These are phyloP conservation scores for Cepaea nemoralis DNA, from an alignment of 1,140 invertebrate species.

Conservation along the genomic window DNA sequence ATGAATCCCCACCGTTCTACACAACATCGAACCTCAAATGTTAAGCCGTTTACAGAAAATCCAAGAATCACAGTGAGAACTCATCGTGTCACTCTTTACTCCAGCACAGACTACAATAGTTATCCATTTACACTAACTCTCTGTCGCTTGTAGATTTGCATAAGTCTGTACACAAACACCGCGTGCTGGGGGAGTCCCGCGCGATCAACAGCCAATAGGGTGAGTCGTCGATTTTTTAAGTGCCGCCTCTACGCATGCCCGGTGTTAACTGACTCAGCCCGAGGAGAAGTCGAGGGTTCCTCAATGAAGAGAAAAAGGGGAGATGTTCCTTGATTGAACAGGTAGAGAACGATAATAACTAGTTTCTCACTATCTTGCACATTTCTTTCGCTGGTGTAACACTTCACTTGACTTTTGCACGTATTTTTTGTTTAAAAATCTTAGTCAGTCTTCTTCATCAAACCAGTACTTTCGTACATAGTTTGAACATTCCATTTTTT, in stretches of 20 bases:
- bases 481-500: no score
- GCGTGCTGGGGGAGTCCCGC: background rate
- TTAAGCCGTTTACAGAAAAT: background rate
- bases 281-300: no score
- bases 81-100: background rate
- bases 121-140: background rate
- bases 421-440: no score
- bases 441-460: no score
- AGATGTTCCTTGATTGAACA: no score
- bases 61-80: background rate
- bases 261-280: background rate
- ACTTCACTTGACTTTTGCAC: no score
- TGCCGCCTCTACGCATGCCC: conserved; percentile 18
- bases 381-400: no score
- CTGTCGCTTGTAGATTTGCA: conserved; percentile 20
- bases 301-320: no score
- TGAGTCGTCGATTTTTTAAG: background rate
- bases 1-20: background rate
- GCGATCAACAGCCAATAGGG: conserved; percentile 16
- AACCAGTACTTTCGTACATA: no score
- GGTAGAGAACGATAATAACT: no score
- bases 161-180: conserved; percentile 36
- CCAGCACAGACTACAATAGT: background rate
- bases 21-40: background rate
- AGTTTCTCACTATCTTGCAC: no score